phyloP scores from a whole-genome alignment of 2,113 vertebrate genomes.

The Paracanthobrama guichenoti region DNA sequence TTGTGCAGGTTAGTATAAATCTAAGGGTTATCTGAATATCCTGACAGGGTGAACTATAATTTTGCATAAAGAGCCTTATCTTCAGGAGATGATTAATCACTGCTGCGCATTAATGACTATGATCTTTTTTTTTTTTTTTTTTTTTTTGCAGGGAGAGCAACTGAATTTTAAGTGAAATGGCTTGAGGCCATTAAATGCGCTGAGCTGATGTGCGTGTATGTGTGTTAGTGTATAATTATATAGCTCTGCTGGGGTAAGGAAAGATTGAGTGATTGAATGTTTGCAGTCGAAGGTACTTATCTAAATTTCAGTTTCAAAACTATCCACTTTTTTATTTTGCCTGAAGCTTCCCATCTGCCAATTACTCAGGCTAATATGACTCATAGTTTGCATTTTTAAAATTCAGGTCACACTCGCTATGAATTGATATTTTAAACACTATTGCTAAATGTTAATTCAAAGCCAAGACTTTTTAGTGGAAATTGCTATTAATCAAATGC shows the following conservation, averaged over 20 bases:
- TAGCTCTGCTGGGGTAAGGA: slow-evolving; percentile 34
- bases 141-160: slow-evolving; percentile 32
- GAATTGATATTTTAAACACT: neutral
- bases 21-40: slow-evolving; percentile 8
- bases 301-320: slow-evolving; percentile 40
- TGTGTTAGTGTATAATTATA: slow-evolving; percentile 46
- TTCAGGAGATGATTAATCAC: slow-evolving; percentile 48
- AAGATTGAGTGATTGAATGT: slow-evolving; percentile 35
- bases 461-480: neutral
- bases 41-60: slow-evolving; percentile 10
- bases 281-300: slow-evolving; percentile 34
- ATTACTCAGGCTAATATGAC: slow-evolving; percentile 30
- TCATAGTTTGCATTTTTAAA: slow-evolving; percentile 21
- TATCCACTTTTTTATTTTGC: slow-evolving; percentile 49
- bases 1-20: slow-evolving; percentile 1
- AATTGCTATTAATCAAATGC: neutral
- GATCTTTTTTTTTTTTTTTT: no score
- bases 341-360: slow-evolving; percentile 45
- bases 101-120: slow-evolving; percentile 51
- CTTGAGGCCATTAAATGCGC: slow-evolving; percentile 38
- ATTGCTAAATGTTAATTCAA: neutral
- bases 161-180: slow-evolving; percentile 52
- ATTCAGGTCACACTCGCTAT: slow-evolving; percentile 9
- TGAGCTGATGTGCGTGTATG: slow-evolving; percentile 24
- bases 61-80: slow-evolving; percentile 39